Evolutionary conservation across 2,797 vertebrate species (phyloP), one percentile per base, ranked within the genome.

Genomic region (Acipenser ruthenus): DNA sequence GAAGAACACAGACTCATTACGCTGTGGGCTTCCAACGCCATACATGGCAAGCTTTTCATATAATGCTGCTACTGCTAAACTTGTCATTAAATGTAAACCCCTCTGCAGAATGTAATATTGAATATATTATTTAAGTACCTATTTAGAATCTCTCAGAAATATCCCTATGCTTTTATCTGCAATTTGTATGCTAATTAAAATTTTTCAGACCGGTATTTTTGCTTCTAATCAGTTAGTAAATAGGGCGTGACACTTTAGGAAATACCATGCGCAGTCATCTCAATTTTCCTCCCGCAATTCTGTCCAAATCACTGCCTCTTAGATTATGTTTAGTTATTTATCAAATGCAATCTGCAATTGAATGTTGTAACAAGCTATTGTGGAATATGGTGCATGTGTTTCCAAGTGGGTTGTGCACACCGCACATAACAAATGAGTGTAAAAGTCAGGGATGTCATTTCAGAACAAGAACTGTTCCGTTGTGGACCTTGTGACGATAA

Each of bases 51-150:
- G 9, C 37, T 37, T 37, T 37, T 37, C 37, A 37, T 37, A 37
- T 37, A 37, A 37, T 37, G 37, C 83, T 82, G 80, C 81, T 73
- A 79, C 86, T 83, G 84, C 81, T 83, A 84, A 87, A 76, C 79
- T 78, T 67, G 83, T 87, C 83, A 84, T 89, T 88, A 89, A 79
- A 76, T 77, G 70, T 81, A 80, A 76, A 82, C 82, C 83, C 85
- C 85, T 86, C 76, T 83, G 87, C 78, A 74, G 78, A 79, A 79
- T 82, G 74, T 15, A 81, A 84, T 86, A 58, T 73, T 62, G 81
- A 84, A 77, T 77, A 84, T 84, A 78, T 78, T 86, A 84, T 82
- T 80, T 86, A 87, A 89, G 88, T 87, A 81, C 84, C 86, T 87
- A 82, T 84, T 84, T 84, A 84, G n/a, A 55, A 10, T 55, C 9